phyloP scores from a whole-genome alignment of 2,113 vertebrate genomes.

The Numida meleagris region DNA sequence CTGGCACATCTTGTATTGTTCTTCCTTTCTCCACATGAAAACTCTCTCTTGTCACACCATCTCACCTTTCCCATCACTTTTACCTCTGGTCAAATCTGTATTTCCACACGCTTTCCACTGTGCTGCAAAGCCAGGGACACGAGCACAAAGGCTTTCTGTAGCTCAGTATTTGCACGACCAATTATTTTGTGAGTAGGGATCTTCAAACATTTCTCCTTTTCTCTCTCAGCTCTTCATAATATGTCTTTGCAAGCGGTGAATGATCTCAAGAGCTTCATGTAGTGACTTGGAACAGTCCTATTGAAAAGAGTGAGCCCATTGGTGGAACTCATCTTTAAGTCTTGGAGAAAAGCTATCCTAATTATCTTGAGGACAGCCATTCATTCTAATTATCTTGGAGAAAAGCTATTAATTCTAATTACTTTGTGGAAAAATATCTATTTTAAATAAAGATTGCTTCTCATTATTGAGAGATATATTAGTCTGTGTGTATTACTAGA shows the following conservation, averaged over 20 bases:
- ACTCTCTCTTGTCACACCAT: not conserved
- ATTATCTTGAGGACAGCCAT: too few species aligned
- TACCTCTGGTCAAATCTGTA: too few species aligned
- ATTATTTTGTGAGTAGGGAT: not conserved
- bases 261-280: not conserved
- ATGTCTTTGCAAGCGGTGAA: not conserved
- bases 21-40: not conserved
- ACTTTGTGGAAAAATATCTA: too few species aligned
- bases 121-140: not conserved
- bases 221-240: not conserved
- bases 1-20: not conserved
- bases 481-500: not conserved
- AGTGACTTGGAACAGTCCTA: too few species aligned
- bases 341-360: not conserved
- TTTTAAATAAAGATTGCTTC: not conserved
- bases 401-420: too few species aligned
- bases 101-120: not conserved
- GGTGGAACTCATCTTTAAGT: too few species aligned
- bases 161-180: not conserved
- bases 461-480: not conserved
- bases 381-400: too few species aligned
- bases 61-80: not conserved
- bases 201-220: not conserved
- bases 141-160: too few species aligned
- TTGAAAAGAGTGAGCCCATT: not conserved